Evolutionary conservation across 2,797 vertebrate species (phyloP), one percentile per base, ranked within the genome.

Genomic region (Hippoglossus hippoglossus): DNA sequence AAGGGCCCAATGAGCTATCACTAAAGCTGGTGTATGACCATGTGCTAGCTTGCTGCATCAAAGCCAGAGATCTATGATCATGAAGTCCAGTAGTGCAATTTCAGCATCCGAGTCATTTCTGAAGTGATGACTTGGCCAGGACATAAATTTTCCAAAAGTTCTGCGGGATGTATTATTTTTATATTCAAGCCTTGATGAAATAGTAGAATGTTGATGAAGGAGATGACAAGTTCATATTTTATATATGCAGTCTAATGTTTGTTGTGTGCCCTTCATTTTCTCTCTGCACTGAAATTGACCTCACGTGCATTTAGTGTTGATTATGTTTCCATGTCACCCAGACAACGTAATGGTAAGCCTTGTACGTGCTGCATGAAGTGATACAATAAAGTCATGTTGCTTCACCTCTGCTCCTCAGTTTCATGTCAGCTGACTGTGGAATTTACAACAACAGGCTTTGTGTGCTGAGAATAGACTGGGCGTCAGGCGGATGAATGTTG

Each of bases 361-460:
- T 26, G 59, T 12, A 11, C 19, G 31, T 16, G 16, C 3, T 52
- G 11, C 21, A 62, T 15, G 19, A 50, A 10, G 19, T 18, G n/a
- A 28, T 47, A 15, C n/a, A 47, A 53, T 19, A 21, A 25, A 62
- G 34, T 63, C n/a, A 24, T 11, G 55, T 36, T 54, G 74, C 62
- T 28, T 67, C 51, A 39, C 21, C 46, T 59, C 22, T 66, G 52
- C 55, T 59, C 10, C 44, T 66, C 25, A 49, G 55, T 64, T 75
- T 79, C 55, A 73, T 19, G 70, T 75, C 77, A 82, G 69, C 81
- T 82, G 84, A 87, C 67, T n/a, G n/a, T 46, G 74, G 56, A 79
- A 85, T 85, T 73, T 82, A 63, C 21, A 80, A 83, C 72, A 82
- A 72, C 75, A 65, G 71, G 63, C 68, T 80, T 82, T 84, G 80